A percentile compares a stretch with the other conserved stretches of the same genome.
Evolutionary conservation across 92 coral and sea anemone species (phyloP).

Genomic region (Ricordea florida): DNA sequence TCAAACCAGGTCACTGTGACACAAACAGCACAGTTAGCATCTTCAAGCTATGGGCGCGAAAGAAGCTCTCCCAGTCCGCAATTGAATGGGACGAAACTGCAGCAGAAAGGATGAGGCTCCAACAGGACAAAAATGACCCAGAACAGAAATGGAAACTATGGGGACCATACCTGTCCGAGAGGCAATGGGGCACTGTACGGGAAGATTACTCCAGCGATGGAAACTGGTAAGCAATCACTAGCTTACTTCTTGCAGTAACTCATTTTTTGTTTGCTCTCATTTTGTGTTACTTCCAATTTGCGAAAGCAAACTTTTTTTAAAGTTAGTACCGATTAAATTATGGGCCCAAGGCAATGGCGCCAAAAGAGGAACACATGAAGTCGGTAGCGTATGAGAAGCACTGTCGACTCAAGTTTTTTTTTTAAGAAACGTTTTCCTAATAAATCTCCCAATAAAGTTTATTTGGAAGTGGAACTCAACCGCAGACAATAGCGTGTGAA

Average conservation of each 20-base stretch:
- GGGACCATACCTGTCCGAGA: slow-evolving; percentile 93
- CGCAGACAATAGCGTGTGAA: too few relatives aligned
- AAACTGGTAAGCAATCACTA: slow-evolving; percentile 67
- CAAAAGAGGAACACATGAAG: too few relatives aligned
- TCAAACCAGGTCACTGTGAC: background rate
- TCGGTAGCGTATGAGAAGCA: too few relatives aligned
- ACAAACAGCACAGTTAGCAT: background rate
- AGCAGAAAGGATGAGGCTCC: slow-evolving; percentile 57
- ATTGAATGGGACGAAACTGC: slow-evolving; percentile 26
- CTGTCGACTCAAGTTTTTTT: too few relatives aligned
- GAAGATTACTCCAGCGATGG: slow-evolving; percentile 90
- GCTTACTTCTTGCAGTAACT: background rate
- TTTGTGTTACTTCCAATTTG: background rate
- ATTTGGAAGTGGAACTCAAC: too few relatives aligned
- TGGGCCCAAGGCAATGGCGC: too few relatives aligned
- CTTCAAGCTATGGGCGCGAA: background rate
- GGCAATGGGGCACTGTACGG: slow-evolving; percentile 95
- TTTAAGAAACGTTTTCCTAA: too few relatives aligned
- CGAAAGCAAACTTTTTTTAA: too few relatives aligned
- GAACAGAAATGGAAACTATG: slow-evolving; percentile 67
- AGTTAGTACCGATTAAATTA: too few relatives aligned
- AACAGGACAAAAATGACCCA: slow-evolving; percentile 44
- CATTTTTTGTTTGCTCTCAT: background rate
- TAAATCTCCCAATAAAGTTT: too few relatives aligned
- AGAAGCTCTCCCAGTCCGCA: slow-evolving; percentile 16